Percentiles rank a stretch among this genome's conserved stretches.
These are phyloP conservation scores for Brachionus rotundiformis DNA, from an alignment of 1,140 invertebrate genomes.

Conservation along the genomic window DNA sequence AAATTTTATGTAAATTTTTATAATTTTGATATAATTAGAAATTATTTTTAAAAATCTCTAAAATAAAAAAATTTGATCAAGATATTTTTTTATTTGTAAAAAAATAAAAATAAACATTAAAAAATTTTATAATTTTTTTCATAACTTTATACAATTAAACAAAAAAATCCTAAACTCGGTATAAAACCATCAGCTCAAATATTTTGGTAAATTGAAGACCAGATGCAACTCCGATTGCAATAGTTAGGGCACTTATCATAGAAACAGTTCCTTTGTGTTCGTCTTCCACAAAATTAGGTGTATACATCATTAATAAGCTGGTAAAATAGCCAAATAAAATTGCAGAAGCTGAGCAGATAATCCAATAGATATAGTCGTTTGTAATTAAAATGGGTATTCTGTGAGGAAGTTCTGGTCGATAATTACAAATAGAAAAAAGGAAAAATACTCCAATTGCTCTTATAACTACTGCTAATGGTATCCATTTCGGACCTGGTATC, in stretches of 20 bases:
- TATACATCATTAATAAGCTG: constrained; percentile 49
- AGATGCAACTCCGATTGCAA: constrained; percentile 26
- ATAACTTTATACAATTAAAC: no score
- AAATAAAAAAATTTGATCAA: neutral
- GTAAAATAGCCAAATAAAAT: constrained; percentile 47
- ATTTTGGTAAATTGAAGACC: constrained; percentile 49
- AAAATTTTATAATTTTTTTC: no score
- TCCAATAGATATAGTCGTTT: constrained; percentile 40
- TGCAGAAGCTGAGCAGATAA: neutral
- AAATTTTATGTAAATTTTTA: neutral
- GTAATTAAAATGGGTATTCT: constrained; percentile 11
- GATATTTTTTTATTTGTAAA: no score
- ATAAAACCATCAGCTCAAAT: constrained; percentile 22
- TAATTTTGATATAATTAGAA: neutral
- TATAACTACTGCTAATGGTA: neutral
- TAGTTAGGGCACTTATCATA: constrained; percentile 17
- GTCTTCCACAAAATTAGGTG: constrained; percentile 15
- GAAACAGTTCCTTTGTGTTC: constrained; percentile 7
- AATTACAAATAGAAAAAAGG: constrained; percentile 25
- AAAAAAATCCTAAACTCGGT: neutral
- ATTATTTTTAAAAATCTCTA: neutral
- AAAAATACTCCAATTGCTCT: constrained; percentile 38
- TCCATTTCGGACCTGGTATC: constrained; percentile 33
- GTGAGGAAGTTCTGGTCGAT: neutral
- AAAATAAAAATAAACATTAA: no score